Conservation (phyloP, 2,113 vertebrate genomes). For the Melozone crissalis region DNA sequence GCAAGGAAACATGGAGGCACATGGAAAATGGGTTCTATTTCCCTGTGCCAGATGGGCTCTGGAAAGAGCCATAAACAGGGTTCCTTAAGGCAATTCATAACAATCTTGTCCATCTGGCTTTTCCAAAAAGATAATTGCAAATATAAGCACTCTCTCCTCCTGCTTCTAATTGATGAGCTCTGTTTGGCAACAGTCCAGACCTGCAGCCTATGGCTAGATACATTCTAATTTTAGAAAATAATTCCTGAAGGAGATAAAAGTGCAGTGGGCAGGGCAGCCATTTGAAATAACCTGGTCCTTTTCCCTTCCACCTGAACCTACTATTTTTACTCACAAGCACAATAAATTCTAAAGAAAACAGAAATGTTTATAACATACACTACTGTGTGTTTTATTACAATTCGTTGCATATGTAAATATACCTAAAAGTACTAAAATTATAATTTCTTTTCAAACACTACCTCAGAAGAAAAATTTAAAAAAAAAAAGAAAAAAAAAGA, state of each 20-base stretch:
- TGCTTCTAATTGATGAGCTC: slow-evolving; percentile 38
- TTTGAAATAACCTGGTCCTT: not conserved
- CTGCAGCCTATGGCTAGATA: slow-evolving; percentile 33
- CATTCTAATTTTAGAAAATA: slow-evolving; percentile 46
- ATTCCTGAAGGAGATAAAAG: slow-evolving; percentile 40
- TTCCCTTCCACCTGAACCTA: slow-evolving; percentile 14
- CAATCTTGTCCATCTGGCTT: slow-evolving; percentile 53
- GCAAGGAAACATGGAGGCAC: not conserved
- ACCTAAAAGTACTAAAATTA: not conserved
- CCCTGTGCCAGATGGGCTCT: slow-evolving; percentile 37
- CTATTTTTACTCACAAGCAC: not conserved
- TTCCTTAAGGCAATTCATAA: slow-evolving; percentile 54
- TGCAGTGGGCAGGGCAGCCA: not conserved
- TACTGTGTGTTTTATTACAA: not conserved
- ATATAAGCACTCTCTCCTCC: slow-evolving; percentile 43
- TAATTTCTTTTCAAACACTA: not conserved
- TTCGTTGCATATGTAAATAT: not conserved
- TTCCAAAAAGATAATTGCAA: slow-evolving; percentile 60
- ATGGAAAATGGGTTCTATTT: slow-evolving; percentile 8
- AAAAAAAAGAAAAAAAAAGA: not conserved
- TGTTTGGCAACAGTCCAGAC: slow-evolving; percentile 32
- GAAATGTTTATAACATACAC: not conserved
- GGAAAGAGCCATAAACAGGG: slow-evolving; percentile 33
- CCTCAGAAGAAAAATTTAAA: not conserved
- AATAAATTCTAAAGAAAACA: not conserved